These are phyloP conservation scores for Zosterops lateralis DNA, from an alignment of 2,113 vertebrate genomes.

Conservation along the genomic window DNA sequence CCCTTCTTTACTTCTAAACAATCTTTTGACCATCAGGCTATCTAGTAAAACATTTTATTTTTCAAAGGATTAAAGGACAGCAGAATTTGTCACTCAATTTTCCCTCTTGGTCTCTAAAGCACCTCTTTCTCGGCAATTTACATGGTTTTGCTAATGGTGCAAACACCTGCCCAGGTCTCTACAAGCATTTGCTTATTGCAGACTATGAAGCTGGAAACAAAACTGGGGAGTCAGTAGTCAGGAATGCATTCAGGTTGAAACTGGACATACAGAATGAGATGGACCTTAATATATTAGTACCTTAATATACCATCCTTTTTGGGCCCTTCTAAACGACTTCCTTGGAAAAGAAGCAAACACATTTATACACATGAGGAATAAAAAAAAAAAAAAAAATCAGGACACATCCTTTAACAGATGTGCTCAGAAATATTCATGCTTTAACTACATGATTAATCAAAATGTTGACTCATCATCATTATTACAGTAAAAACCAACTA, in stretches of 20 bases:
- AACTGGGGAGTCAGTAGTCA: background rate
- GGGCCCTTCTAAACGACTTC: background rate
- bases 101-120: background rate
- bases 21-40: background rate
- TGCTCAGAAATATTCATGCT: background rate
- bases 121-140: background rate
- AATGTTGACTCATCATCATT: background rate
- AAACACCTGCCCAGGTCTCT: background rate
- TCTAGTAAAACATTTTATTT: background rate
- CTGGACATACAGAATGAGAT: background rate
- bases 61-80: background rate
- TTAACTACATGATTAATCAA: background rate
- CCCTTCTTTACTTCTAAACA: background rate
- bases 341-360: background rate
- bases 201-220: background rate
- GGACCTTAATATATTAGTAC: background rate
- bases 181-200: background rate
- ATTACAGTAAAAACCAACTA: background rate
- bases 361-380: background rate
- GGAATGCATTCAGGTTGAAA: background rate
- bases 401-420: background rate
- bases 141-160: background rate
- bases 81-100: background rate
- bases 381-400: background rate
- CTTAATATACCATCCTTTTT: background rate